A percentile compares a stretch with the other conserved stretches of the same genome.
These are phyloP conservation scores for Lordiphosa stackelbergi DNA, from an alignment of 1,140 invertebrate genomes.

Conservation along the genomic window DNA sequence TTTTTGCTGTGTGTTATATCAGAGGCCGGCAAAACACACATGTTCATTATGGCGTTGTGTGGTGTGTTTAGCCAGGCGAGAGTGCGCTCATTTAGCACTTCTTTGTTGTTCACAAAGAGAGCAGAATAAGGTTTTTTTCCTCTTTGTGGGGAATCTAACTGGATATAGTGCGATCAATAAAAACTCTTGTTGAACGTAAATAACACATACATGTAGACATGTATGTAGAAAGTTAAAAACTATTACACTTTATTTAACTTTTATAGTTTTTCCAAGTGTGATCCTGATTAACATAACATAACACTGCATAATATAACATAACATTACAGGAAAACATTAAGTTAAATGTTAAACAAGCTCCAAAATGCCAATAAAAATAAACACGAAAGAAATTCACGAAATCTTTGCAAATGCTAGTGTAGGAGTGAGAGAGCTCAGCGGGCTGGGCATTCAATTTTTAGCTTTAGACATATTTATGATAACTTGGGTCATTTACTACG, in stretches of 20 bases:
- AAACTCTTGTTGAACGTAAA: too few relatives aligned
- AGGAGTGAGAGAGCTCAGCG: slow-evolving; percentile 34
- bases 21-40: too few relatives aligned
- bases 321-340: slow-evolving; percentile 45
- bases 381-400: slow-evolving; percentile 21
- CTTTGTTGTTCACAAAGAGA: too few relatives aligned
- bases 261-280: slow-evolving; percentile 50
- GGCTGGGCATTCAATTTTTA: slow-evolving; percentile 75
- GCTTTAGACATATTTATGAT: slow-evolving; percentile 77
- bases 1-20: too few relatives aligned
- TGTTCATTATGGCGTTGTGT: too few relatives aligned
- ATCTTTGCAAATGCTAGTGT: slow-evolving; percentile 3
- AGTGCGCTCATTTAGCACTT: too few relatives aligned
- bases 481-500: slow-evolving; percentile 77
- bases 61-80: too few relatives aligned
- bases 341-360: slow-evolving; percentile 69
- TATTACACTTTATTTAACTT: slow-evolving; percentile 8
- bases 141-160: too few relatives aligned
- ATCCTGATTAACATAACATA: slow-evolving; percentile 28
- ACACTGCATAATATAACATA: not conserved
- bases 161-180: too few relatives aligned
- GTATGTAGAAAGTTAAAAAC: slow-evolving; percentile 8
- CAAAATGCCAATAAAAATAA: slow-evolving; percentile 72
- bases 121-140: too few relatives aligned
- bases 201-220: too few relatives aligned